Base-by-base conservation (phyloP, 2,797 vertebrate species). In the Galago senegalensis region DNA sequence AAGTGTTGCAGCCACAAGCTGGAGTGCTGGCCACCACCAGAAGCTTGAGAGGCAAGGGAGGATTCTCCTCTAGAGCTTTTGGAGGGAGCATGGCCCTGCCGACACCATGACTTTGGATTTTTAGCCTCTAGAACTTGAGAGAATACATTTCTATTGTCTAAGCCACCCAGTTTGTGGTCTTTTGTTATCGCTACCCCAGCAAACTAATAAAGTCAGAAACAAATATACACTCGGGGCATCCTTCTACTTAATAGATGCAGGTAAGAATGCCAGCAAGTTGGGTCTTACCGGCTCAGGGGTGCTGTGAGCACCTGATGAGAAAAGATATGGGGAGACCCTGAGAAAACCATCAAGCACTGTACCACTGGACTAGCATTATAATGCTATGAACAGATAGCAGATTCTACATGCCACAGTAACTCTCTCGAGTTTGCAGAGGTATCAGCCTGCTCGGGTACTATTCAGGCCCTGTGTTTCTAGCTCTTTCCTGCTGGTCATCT, bases 31-130 rank as follows among this genome's bases (percentile, higher is more conserved):
- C 7, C 13, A 70, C 8, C 21, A 20, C 46, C n/a, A 31, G 58
- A 34, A 34, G 2, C 20, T 5, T 31, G 18, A 29, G 18, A 29
- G n/a, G 5, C 27, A 40, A 31, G 82, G 69, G 63, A 58, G 56
- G 7, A 7, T 21, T 5, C 70, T 76, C 67, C 29, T 2, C 14
- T 6, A 9, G 65, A 21, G 37, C n/a, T 23, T 53, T 34, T 37
- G 17, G 34, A 53, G 29, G 67, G 69, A 40, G 9, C 6, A 1
- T 0, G 1, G 12, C 34, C 49, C 37, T 9, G 2, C 13, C 4
- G 0, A 49, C 29, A 18, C 40, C 17, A 79, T 31, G 61, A 37
- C 37, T 79, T n/a, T 40, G 87, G 56, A 85, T 60, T 65, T 53
- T 37, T 9, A 23, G 37, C 58, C 61, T 91, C 69, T 13, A 56